These are phyloP conservation scores for Dicrurus megarhynchus DNA, from an alignment of 2,113 vertebrate genomes.

Conservation along the genomic window DNA sequence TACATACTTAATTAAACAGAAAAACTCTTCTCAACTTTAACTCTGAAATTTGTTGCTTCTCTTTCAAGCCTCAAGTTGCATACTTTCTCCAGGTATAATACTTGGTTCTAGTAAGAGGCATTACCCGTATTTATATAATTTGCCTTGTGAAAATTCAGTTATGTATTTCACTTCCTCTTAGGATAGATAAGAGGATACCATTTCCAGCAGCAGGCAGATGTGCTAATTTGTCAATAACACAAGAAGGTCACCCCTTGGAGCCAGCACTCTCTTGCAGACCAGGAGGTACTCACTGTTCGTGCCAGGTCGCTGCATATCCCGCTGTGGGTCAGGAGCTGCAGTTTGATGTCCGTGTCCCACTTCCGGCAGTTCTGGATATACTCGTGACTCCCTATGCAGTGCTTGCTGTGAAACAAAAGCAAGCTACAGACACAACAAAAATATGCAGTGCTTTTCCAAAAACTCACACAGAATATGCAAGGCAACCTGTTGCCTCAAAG, in stretches of 20 bases:
- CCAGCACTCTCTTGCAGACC: background rate
- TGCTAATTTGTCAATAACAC: background rate
- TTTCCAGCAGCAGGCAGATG: background rate
- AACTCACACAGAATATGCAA: background rate
- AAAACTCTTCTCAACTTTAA: background rate
- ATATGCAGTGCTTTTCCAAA: background rate
- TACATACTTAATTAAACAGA: background rate
- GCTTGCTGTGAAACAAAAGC: constrained; percentile 81
- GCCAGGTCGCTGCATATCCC: constrained; percentile 86
- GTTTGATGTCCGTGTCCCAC: constrained; percentile 93
- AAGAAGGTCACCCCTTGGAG: background rate
- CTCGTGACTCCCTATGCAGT: constrained; percentile 95
- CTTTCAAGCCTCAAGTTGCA: background rate
- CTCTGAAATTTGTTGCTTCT: background rate
- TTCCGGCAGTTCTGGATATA: constrained; percentile 97
- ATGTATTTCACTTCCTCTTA: background rate
- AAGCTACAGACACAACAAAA: background rate
- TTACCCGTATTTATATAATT: background rate
- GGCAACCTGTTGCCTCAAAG: background rate
- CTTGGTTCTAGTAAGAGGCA: background rate
- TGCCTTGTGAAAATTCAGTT: background rate
- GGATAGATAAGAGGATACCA: background rate
- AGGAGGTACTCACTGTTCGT: constrained; percentile 81
- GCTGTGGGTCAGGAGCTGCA: constrained; percentile 85
- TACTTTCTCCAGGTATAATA: background rate